These are phyloP conservation scores for Todiramphus saurophagus DNA, from an alignment of 2,113 vertebrate genomes.

Conservation along the genomic window DNA sequence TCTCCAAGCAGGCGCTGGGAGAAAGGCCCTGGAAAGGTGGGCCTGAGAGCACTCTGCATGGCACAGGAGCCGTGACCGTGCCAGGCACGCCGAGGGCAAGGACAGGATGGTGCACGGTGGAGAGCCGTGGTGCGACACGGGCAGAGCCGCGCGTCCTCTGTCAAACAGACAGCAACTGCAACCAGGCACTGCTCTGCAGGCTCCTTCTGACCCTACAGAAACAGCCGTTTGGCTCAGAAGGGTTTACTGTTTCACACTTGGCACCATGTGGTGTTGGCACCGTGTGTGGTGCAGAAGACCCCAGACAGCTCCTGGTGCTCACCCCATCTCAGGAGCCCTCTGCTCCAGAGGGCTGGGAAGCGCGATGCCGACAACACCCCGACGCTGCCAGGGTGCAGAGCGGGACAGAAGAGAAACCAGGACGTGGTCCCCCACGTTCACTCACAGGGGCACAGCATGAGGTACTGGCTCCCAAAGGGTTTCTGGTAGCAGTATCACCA, in stretches of 20 bases:
- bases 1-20: not conserved
- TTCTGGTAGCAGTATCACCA: not conserved
- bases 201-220: not conserved
- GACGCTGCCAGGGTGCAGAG: fast-evolving
- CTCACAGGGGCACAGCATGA: not conserved
- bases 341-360: not conserved
- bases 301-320: not conserved
- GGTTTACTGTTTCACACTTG: fast-evolving
- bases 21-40: fast-evolving
- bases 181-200: not conserved
- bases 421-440: not conserved
- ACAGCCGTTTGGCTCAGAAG: not conserved
- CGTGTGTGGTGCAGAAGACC: not conserved
- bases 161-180: not conserved
- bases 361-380: fast-evolving
- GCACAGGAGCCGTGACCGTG: fast-evolving
- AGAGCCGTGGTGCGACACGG: not conserved
- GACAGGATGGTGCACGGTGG: fast-evolving
- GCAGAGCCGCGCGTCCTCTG: not conserved
- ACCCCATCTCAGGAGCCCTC: not conserved
- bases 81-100: fast-evolving
- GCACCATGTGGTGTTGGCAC: fast-evolving
- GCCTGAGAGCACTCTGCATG: not conserved
- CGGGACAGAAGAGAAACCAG: not conserved
- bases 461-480: not conserved